Conservation (phyloP, 2,113 vertebrate genomes). For the Corythoichthys intestinalis region DNA sequence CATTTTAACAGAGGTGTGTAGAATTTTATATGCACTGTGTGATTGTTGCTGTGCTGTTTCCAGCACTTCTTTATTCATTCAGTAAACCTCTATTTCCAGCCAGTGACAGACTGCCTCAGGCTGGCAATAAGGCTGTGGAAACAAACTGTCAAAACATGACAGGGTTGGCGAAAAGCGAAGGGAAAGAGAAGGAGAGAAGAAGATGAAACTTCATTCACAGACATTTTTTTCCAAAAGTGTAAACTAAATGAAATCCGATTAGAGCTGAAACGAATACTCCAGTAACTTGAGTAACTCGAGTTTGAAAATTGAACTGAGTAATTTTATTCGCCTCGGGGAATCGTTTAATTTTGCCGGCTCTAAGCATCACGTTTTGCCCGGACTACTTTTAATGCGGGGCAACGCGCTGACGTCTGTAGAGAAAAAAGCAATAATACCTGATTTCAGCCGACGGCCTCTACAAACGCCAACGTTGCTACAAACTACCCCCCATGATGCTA, state of each 20-base stretch:
- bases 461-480: too few relatives aligned
- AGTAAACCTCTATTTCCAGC: slow-evolving; percentile 39
- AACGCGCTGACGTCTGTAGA: too few relatives aligned
- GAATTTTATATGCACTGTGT: not conserved
- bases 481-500: too few relatives aligned
- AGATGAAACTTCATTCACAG: not conserved
- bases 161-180: not conserved
- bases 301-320: too few relatives aligned
- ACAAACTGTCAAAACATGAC: slow-evolving; percentile 31
- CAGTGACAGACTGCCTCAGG: slow-evolving; percentile 47
- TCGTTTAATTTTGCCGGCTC: too few relatives aligned
- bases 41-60: slow-evolving; percentile 6
- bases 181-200: not conserved
- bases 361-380: too few relatives aligned
- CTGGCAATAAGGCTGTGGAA: slow-evolving; percentile 46
- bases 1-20: not conserved
- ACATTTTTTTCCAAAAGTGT: not conserved
- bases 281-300: too few relatives aligned
- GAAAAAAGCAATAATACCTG: too few relatives aligned
- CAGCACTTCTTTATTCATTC: slow-evolving; percentile 27
- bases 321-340: too few relatives aligned
- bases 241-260: not conserved
- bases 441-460: too few relatives aligned
- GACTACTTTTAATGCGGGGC: too few relatives aligned
- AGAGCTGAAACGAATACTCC: too few relatives aligned